These are phyloP conservation scores for Panulirus ornatus DNA, from an alignment of 1,140 invertebrate genomes.

Conservation along the genomic window DNA sequence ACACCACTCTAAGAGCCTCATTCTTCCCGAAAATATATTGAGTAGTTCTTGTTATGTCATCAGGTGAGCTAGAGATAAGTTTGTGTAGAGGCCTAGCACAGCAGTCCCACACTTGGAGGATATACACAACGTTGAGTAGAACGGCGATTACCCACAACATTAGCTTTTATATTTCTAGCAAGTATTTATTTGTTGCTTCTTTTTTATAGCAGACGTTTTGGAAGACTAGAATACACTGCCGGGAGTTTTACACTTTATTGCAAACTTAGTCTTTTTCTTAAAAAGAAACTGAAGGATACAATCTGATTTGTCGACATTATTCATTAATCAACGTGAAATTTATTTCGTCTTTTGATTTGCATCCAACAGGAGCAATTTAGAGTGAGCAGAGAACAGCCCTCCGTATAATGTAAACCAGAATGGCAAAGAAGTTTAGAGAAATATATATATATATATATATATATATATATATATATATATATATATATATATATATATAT, in stretches of 20 bases:
- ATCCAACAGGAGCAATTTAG: too few species aligned
- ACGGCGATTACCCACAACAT: constrained; percentile 4
- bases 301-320: neutral
- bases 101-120: neutral
- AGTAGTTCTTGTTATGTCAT: neutral
- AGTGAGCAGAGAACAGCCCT: too few species aligned
- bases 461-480: too few species aligned
- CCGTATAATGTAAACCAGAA: too few species aligned
- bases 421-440: too few species aligned
- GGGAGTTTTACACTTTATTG: constrained; percentile 23
- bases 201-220: neutral
- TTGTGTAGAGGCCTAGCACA: neutral
- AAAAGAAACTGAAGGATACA: neutral
- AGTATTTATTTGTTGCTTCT: neutral
- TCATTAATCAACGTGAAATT: neutral
- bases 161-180: neutral
- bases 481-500: too few species aligned
- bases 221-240: constrained; percentile 40
- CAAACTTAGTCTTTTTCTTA: neutral
- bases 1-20: neutral
- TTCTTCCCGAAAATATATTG: neutral
- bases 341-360: too few species aligned
- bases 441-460: too few species aligned
- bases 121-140: neutral
- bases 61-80: neutral